Evolutionary conservation across 30 jellyfish, hydroid and myxozoan genomes (phyloP), one percentile per base, ranked within the genome.

Genomic region (Aurelia sp.): DNA sequence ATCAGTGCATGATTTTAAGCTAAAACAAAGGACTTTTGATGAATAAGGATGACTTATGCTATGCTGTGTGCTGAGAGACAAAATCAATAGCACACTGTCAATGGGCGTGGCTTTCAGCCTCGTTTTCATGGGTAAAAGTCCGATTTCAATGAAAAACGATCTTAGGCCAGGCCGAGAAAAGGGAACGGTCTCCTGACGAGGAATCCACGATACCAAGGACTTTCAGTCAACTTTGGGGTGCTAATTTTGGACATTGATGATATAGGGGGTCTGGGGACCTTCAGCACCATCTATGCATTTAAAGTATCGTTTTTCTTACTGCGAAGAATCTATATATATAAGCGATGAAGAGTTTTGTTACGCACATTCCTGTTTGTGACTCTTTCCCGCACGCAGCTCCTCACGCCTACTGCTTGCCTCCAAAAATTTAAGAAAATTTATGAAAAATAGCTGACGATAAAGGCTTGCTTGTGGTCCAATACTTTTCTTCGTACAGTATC

Each of bases 101-200:
- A 65, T 65, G 76, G 38, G 48, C 38, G 76, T 30, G 76, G 76
- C 76, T 2, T 53, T 13, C 65, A 53, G 65, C 65, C 65, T 53
- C 65, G 65, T 53, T 53, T 53, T 53, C 65, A 65, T 65, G 65
- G 19, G 0, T 13, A 18, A 53, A 53, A 53, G 2, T 53, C 65
- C 19, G 2, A 2, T 53, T 53, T 53, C 2, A 12, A 2, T 53
- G 19, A 2, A 53, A 53, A 53, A 18, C 65, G 65, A 53, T 53
- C 65, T 53, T 53, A 12, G 19, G 33, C 33, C 33, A 27, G n/a
- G n/a, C n/a, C n/a, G n/a, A n/a, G 33, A 27, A 27, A 27, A 0
- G 33, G 33, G 33, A 27, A 27, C 33, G 33, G 33, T 27, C 2
- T 27, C 33, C 33, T 27, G 2, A 27, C 2, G 33, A 27, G 33